Base-by-base conservation (phyloP, 2,797 vertebrate genomes). In the Phyllotis vaccarum region DNA sequence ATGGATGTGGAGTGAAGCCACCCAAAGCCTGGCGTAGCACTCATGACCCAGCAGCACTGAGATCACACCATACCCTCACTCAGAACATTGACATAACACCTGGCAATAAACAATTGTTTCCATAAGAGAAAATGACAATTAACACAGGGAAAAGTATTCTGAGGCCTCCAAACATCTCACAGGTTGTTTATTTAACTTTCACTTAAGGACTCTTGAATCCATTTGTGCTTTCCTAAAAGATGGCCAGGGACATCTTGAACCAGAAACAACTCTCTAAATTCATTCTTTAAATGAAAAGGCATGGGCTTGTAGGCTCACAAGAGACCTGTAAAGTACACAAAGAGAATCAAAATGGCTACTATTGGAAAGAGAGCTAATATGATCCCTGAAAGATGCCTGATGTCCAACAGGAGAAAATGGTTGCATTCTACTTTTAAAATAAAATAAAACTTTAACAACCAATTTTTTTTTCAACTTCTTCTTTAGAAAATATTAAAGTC, bases 131-230 rank as follows among this genome's bases (percentile, higher is more conserved):
- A 98, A 89, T 95, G 95, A 97, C 40, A 97, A 97, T 96, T 97
- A 98, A 93, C 40, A 96, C 19, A 96, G 90, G 43, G 17, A 97
- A 97, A 98, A 98, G 97, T 98, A 91, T 96, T 94, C 90, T 80
- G 58, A 98, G 96, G 93, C 98, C 93, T 40, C 90, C 95, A 93
- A 97, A 93, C 95, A 96, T 96, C 93, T 95, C 40, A 93, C 97
- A 94, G 83, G 0, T 92, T 97, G 90, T 98, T 96, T 86, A 96
- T 93, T 96, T 97, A 98, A 97, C 92, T 82, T 97, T 97, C 22
- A 94, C 88, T 96, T 98, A 97, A 98, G 87, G 96, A 74, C 56
- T 95, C 96, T 97, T 95, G n/a, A 93, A 91, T 3, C 1, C 92
- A 96, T 82, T 78, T 90, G 92, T n/a, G n/a, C 89, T 95, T 95